Conservation (phyloP, 2,797 vertebrate species). For the Molossus molossus region DNA sequence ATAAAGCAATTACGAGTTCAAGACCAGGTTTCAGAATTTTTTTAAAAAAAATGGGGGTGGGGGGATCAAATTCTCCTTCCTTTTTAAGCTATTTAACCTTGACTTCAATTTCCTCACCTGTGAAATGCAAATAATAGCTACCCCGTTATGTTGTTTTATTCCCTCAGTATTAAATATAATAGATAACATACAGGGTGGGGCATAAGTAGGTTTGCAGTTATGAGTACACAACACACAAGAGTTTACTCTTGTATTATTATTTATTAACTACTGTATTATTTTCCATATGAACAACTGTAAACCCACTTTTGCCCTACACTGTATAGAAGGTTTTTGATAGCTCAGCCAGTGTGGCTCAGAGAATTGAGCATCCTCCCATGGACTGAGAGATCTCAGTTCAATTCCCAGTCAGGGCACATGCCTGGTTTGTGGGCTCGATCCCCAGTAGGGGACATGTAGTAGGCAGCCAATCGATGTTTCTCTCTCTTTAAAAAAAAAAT, state of each 20-base stretch:
- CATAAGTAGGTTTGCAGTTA: neutral
- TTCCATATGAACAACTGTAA: neutral
- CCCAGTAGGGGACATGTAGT: no score
- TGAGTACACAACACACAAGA: neutral
- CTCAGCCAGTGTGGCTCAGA: no score
- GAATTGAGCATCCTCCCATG: no score
- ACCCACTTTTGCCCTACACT: neutral
- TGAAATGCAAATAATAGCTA: conserved; percentile 65
- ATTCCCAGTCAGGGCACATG: no score
- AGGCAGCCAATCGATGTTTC: no score
- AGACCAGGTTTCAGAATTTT: conserved; percentile 52
- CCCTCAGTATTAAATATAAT: conserved; percentile 16
- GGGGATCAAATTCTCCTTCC: conserved; percentile 29
- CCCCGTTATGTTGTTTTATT: neutral
- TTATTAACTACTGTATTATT: neutral
- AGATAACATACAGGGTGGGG: neutral
- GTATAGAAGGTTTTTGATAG: conserved; percentile 27
- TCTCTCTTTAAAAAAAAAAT: no score
- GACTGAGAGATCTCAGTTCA: no score
- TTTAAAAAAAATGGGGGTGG: conserved; percentile 18
- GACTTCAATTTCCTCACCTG: conserved; percentile 35
- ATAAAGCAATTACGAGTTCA: conserved; percentile 28
- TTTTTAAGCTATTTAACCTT: conserved; percentile 47
- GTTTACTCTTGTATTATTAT: neutral
- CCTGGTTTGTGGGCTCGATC: no score